Conservation (phyloP, 2,797 vertebrate genomes). For the Thunnus albacares region DNA sequence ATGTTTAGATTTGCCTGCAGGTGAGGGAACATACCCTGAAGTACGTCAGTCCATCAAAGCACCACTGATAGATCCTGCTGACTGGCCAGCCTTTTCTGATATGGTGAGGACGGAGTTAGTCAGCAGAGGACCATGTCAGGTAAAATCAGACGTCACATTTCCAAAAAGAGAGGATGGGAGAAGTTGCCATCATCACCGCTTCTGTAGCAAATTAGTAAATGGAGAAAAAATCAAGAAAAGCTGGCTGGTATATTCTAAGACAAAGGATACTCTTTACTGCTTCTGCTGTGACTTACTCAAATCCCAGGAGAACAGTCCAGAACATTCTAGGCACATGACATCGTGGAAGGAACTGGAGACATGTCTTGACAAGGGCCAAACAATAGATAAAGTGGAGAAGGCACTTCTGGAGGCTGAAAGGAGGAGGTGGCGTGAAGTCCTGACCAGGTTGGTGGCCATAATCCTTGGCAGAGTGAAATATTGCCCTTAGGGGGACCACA, state of each 20-base stretch:
- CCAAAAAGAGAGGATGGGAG: background rate
- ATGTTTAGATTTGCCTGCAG: too few relatives aligned
- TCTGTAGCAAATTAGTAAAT: background rate
- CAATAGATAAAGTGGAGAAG: background rate
- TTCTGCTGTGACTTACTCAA: background rate
- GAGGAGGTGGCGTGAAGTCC: constrained; percentile 5
- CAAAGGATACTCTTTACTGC: background rate
- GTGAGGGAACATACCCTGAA: too few relatives aligned
- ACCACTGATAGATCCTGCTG: background rate
- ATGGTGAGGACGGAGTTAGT: too few relatives aligned
- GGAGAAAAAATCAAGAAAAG: background rate
- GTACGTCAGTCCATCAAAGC: too few relatives aligned
- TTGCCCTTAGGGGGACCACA: background rate
- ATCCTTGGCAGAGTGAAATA: constrained; percentile 26
- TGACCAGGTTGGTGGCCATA: background rate
- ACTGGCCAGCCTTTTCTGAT: too few relatives aligned
- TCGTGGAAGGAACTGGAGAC: constrained; percentile 17
- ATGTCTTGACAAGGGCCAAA: constrained; percentile 7
- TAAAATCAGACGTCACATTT: background rate
- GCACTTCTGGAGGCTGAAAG: constrained; percentile 13
- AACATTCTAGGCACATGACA: background rate
- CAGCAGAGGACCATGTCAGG: background rate
- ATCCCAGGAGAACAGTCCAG: constrained; percentile 12
- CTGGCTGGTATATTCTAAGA: constrained; percentile 7
- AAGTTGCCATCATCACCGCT: constrained; percentile 1